Conservation (phyloP, 2,888 invertebrate genomes). For the Epinotia nisella region DNA sequence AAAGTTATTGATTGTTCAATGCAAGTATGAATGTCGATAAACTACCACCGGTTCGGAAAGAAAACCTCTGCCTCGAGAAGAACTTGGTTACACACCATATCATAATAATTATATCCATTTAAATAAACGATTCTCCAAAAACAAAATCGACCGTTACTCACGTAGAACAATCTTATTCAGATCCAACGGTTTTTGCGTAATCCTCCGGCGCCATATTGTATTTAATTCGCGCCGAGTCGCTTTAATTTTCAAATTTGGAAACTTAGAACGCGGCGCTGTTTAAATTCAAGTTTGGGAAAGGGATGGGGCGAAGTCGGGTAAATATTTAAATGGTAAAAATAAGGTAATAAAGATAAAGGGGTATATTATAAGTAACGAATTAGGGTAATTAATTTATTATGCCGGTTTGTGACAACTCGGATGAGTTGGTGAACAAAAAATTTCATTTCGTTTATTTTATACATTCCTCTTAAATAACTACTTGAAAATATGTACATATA, state of each 20-base stretch:
- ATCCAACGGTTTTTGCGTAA: constrained; percentile 45
- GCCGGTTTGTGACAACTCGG: too few relatives aligned
- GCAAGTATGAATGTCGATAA: too few relatives aligned
- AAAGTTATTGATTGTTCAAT: too few relatives aligned
- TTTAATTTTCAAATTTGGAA: constrained; percentile 81
- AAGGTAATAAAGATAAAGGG: background rate
- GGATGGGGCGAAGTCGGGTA: constrained; percentile 47
- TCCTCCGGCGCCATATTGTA: constrained; percentile 65
- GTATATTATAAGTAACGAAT: background rate
- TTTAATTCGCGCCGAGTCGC: constrained; percentile 79
- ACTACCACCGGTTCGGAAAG: too few relatives aligned
- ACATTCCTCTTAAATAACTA: too few relatives aligned
- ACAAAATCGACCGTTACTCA: background rate
- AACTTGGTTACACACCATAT: too few relatives aligned
- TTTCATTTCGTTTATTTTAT: too few relatives aligned
- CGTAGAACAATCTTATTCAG: constrained; percentile 17
- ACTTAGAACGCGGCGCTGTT: constrained; percentile 77
- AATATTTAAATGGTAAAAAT: background rate
- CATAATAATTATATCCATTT: too few relatives aligned
- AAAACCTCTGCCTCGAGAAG: too few relatives aligned
- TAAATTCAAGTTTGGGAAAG: constrained; percentile 82
- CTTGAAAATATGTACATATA: too few relatives aligned
- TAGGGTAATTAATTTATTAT: too few relatives aligned
- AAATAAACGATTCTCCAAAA: background rate
- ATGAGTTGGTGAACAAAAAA: too few relatives aligned